Evolutionary conservation across 2,113 vertebrate species (phyloP).

Genomic region (Thunnus maccoyii): DNA sequence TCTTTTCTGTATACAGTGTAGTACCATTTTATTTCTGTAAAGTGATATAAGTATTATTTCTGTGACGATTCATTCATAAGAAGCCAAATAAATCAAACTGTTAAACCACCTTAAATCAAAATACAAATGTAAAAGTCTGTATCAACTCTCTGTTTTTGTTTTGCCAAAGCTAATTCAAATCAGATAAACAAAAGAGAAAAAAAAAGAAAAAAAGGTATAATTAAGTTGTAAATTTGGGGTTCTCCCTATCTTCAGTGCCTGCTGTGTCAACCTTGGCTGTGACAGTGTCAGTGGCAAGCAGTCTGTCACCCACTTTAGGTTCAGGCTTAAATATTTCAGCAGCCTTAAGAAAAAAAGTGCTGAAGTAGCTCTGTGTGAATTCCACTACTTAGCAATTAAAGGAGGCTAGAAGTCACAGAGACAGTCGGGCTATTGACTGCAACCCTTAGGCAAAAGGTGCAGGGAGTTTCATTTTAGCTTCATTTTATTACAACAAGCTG

Average conservation of each 20-base stretch:
- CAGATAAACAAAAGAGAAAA: background rate
- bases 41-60: background rate
- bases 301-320: constrained; percentile 71
- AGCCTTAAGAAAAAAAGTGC: constrained; percentile 76
- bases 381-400: constrained; percentile 81
- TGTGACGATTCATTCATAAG: constrained; percentile 1
- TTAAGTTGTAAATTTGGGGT: constrained; percentile 41
- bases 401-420: constrained; percentile 44
- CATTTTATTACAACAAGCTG: constrained; percentile 4
- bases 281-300: constrained; percentile 43
- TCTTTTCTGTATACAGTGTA: background rate
- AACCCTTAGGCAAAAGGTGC: constrained; percentile 40
- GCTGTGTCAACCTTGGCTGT: constrained; percentile 54
- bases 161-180: background rate
- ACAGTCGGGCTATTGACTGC: constrained; percentile 37
- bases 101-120: background rate
- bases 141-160: background rate
- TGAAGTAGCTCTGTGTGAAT: constrained; percentile 73
- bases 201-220: constrained; percentile 5
- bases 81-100: background rate
- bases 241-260: constrained; percentile 6
- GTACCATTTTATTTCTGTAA: background rate
- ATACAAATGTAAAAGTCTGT: background rate
- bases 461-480: constrained; percentile 32
- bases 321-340: constrained; percentile 79